phyloP scores from a whole-genome alignment of 1,140 invertebrate species.

The Lamellibrachia luymesi region DNA sequence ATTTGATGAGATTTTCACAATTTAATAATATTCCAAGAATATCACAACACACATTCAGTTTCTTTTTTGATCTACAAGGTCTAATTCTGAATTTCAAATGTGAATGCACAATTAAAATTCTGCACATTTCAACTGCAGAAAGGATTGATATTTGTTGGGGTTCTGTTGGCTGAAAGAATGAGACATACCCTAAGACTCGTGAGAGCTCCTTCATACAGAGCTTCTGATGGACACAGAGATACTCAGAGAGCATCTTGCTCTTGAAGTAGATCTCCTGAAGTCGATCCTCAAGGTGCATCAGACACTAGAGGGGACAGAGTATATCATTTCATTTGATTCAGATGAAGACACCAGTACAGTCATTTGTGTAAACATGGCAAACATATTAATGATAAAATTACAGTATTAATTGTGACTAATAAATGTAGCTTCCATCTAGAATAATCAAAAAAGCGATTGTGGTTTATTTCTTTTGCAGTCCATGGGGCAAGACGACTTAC shows the following conservation, averaged over 20 bases:
- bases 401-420: background rate
- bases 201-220: constrained; percentile 71
- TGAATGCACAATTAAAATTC: constrained; percentile 9
- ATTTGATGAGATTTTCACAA: background rate
- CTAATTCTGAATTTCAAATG: background rate
- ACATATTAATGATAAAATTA: constrained; percentile 7
- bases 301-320: constrained; percentile 65
- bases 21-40: background rate
- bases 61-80: too few relatives aligned
- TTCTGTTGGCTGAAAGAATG: constrained; percentile 61
- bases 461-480: too few relatives aligned
- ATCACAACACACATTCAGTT: too few relatives aligned
- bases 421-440: too few relatives aligned
- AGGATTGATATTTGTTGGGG: constrained; percentile 60
- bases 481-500: too few relatives aligned
- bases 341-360: constrained; percentile 10
- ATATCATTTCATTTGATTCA: background rate
- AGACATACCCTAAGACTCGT: constrained; percentile 65
- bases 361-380: background rate
- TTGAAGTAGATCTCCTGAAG: constrained; percentile 81
- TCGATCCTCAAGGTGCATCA: constrained; percentile 79
- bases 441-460: too few relatives aligned
- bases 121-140: background rate
- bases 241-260: constrained; percentile 79
- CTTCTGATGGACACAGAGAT: constrained; percentile 67